Base-by-base conservation (phyloP, 1,140 invertebrate species). In the Sipha flava region DNA sequence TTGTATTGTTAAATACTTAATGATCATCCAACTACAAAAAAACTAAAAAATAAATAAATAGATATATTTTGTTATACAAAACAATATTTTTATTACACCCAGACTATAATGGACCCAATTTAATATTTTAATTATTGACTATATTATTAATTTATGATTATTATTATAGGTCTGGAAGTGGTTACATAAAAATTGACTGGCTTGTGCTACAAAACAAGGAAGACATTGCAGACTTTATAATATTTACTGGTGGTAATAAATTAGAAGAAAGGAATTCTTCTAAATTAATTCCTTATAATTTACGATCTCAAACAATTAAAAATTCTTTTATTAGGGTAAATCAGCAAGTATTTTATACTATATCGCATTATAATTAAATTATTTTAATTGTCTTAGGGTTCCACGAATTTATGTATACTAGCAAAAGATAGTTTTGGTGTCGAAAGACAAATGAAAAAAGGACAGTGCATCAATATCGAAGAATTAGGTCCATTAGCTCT, bases 91-190 rank as follows among this genome's bases (percentile, higher is more conserved):
- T n/a, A n/a, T n/a, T n/a, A n/a, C n/a, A n/a, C n/a, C n/a, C n/a
- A n/a, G n/a, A n/a, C n/a, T n/a, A n/a, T n/a, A n/a, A n/a, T n/a
- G n/a, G n/a, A n/a, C n/a, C n/a, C n/a, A n/a, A n/a, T n/a, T n/a
- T n/a, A n/a, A n/a, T n/a, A n/a, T 89, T 79, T 80, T 81, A 9
- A 21, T 23, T 54, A 5, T 45, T 26, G 6, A 54, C 21, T 23
- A 57, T 26, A 26, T 29, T 23, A 52, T 23, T 64, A 6, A 21
- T 64, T 21, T 64, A 40, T n/a, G 21, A 14, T 23, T 37, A 26
- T 21, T 37, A 23, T 40, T 57, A 10, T 3, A 77, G 73, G 12
- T 26, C 49, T 12, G 52, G 73, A 40, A 59, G 34, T 57, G 18
- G 2, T 40, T 40, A 59, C 4, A 49, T 59, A 18, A 59, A 77